Percentiles rank a stretch among this genome's conserved stretches.
These are phyloP conservation scores for Bellardia bayeri DNA, from an alignment of 2,888 invertebrate species.

Conservation along the genomic window DNA sequence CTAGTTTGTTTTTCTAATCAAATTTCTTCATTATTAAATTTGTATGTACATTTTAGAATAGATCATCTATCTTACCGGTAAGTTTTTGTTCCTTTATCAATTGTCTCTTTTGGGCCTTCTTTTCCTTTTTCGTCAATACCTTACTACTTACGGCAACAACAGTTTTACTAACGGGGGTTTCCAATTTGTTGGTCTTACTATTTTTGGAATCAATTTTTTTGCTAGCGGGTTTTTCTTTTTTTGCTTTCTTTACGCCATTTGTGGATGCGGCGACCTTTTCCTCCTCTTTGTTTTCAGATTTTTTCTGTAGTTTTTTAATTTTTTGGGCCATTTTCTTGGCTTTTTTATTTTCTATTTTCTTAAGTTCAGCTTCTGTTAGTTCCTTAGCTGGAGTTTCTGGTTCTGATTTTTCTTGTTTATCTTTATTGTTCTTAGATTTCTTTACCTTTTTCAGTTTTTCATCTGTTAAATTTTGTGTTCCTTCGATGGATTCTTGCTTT, in stretches of 20 bases:
- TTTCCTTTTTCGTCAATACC: conserved; percentile 51
- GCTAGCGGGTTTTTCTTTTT: not conserved
- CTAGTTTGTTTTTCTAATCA: conserved; percentile 49
- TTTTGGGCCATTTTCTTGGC: conserved; percentile 79
- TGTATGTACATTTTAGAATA: not conserved
- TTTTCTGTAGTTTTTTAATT: conserved; percentile 75
- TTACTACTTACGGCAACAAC: conserved; percentile 11
- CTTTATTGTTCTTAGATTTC: conserved; percentile 9
- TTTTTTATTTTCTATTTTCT: conserved; percentile 78
- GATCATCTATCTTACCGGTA: conserved; percentile 40
- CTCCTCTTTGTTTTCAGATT: conserved; percentile 36
- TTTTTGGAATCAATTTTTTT: conserved; percentile 3
- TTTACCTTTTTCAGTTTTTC: not conserved
- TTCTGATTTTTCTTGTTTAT: conserved; percentile 3
- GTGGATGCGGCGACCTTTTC: not conserved
- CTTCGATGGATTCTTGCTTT: not conserved
- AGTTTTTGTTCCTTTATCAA: conserved; percentile 67
- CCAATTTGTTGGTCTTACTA: conserved; percentile 5
- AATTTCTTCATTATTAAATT: not conserved
- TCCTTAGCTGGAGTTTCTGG: not conserved
- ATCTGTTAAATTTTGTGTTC: not conserved
- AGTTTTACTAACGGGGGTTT: not conserved
- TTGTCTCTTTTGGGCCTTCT: conserved; percentile 52
- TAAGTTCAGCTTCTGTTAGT: conserved; percentile 66
- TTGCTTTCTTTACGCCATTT: not conserved